Percentiles rank a stretch among this genome's conserved stretches.
These are phyloP conservation scores for Lucilia sericata DNA, from an alignment of 1,140 invertebrate genomes.

Conservation along the genomic window DNA sequence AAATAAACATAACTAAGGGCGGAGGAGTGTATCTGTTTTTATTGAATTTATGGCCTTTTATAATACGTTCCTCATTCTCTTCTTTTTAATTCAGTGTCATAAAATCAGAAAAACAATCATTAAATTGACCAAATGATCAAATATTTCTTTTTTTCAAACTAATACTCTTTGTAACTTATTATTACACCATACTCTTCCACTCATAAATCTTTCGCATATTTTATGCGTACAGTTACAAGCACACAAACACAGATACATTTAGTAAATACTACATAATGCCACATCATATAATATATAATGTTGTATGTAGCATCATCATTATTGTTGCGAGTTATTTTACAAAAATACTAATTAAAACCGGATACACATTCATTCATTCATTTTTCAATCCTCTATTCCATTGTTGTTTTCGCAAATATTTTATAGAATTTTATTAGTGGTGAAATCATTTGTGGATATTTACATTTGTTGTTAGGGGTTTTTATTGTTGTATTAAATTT, in stretches of 20 bases:
- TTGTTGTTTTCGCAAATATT: neutral
- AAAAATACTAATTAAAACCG: constrained; percentile 36
- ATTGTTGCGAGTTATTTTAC: neutral
- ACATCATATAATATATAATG: neutral
- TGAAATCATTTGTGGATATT: constrained; percentile 39
- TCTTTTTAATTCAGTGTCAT: neutral
- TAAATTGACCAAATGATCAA: constrained; percentile 34
- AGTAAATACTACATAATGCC: constrained; percentile 14
- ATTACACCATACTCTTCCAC: neutral
- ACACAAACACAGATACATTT: too few relatives aligned
- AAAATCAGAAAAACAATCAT: constrained; percentile 12
- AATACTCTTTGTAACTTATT: neutral
- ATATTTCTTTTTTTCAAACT: neutral
- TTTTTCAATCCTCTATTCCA: neutral
- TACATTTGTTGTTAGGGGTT: constrained; percentile 11
- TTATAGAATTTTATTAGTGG: constrained; percentile 39
- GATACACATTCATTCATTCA: constrained; percentile 3
- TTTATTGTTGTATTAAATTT: neutral
- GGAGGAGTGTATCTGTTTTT: neutral
- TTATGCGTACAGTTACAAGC: neutral
- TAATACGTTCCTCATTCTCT: neutral
- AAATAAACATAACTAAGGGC: neutral
- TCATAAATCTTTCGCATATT: neutral
- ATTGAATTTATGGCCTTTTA: neutral
- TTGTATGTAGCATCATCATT: neutral